phyloP scores from a whole-genome alignment of 1,140 invertebrate genomes.

The Rhizoglyphus robini region DNA sequence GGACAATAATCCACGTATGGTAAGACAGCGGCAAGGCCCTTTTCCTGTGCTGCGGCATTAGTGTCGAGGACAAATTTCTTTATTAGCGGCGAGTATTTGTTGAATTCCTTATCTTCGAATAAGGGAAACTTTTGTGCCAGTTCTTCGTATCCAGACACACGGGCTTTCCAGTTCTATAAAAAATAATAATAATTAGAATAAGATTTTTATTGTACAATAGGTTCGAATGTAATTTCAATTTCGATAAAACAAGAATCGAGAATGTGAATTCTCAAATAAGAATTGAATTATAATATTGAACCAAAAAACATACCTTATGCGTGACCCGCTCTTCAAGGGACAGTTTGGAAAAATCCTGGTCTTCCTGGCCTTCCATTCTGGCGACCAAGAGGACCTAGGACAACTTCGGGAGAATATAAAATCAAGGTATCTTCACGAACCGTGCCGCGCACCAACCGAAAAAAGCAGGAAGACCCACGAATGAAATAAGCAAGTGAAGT shows the following conservation, averaged over 20 bases:
- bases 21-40: conserved; percentile 77
- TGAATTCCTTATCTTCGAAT: conserved; percentile 72
- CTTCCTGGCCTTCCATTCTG: conserved; percentile 36
- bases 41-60: conserved; percentile 89
- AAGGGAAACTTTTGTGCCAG: conserved; percentile 65
- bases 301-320: conserved; percentile 51
- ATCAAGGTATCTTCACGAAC: too few relatives aligned
- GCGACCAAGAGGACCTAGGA: too few relatives aligned
- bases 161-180: conserved; percentile 70
- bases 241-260: background rate
- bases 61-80: conserved; percentile 91
- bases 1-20: conserved; percentile 79
- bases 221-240: conserved; percentile 7
- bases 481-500: too few relatives aligned
- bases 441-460: too few relatives aligned
- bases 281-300: conserved; percentile 13
- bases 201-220: background rate
- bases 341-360: conserved; percentile 79
- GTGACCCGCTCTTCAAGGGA: conserved; percentile 76
- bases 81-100: conserved; percentile 72
- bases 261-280: too few relatives aligned
- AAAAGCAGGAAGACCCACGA: too few relatives aligned
- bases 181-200: conserved; percentile 19
- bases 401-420: too few relatives aligned
- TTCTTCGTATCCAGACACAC: conserved; percentile 84